Evolutionary conservation across 2,888 invertebrate genomes (phyloP), one percentile per base, ranked within the genome.

Genomic region (Epistrophe grossulariae): DNA sequence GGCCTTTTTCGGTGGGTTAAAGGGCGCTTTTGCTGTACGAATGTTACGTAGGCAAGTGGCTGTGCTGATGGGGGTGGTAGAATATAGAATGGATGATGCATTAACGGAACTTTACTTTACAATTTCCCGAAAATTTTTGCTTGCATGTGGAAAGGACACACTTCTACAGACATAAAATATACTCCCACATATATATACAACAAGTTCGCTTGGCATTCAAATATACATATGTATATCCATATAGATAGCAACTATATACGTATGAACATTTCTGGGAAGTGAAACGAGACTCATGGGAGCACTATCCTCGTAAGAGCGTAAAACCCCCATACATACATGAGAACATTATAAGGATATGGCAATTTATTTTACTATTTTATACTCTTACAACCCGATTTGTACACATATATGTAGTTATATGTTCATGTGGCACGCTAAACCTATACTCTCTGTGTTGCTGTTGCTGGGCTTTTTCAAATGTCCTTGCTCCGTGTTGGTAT

Each of bases 361-460:
- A 88, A 88, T 88, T 88, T 88, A 84, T 88, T 84, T 88, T 80
- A 88, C 88, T 84, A 84, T 88, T 88, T 80, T 68, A 88, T 88
- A 66, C 76, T 57, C 73, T 62, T 74, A 74, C 79, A 79, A 79
- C 68, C 19, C 76, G 55, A 40, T 52, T 72, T 74, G 60, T 84
- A 60, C 15, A 19, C 15, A 28, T 1, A 4, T 38, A 19, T 38
- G 19, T 38, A 9, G 3, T 0, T 15, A 15, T n/a, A 15, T 60
- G 24, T 60, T 57, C 45, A 35, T 79, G 59, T 43, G 19, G 13
- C 17, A 48, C 40, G 28, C 48, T 19, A 38, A 40, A 40, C 38
- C 48, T 19, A 38, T 60, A 40, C 19, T 50, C 59, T 60, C 77
- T 38, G 52, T 38, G 52, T 35, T 70, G 40, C 50, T 19, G 45